Evolutionary conservation across 2,797 vertebrate species (phyloP).

Genomic region (Glyptemys insculpta): DNA sequence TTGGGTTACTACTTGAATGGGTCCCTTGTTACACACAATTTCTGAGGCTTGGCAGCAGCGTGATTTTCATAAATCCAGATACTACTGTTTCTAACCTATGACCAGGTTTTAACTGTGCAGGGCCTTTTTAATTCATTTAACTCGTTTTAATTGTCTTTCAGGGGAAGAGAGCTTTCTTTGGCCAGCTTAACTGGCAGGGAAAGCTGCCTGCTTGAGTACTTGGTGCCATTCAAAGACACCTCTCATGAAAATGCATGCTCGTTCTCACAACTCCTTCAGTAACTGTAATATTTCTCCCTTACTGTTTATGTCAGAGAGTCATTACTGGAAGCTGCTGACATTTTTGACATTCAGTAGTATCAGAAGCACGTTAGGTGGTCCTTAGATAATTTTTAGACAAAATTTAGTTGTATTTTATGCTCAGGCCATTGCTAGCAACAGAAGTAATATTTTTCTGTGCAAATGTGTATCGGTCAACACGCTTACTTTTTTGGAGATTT

Average conservation of each 20-base stretch:
- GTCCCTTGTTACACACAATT: conserved; percentile 80
- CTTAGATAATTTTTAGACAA: conserved; percentile 89
- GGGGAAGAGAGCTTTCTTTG: conserved; percentile 69
- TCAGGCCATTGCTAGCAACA: conserved; percentile 90
- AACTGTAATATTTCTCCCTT: conserved; percentile 92
- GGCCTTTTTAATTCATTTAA: conserved; percentile 81
- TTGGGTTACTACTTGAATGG: conserved; percentile 72
- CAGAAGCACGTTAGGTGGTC: conserved; percentile 95
- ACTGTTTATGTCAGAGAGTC: conserved; percentile 95
- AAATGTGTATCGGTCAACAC: conserved; percentile 33
- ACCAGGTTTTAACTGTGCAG: conserved; percentile 71
- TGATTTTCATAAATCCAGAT: conserved; percentile 78
- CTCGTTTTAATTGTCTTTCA: conserved; percentile 83
- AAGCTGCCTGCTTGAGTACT: conserved; percentile 89
- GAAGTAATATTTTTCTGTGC: conserved; percentile 75
- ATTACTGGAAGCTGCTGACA: conserved; percentile 93
- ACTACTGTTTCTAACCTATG: conserved; percentile 80
- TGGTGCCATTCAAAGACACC: conserved; percentile 86
- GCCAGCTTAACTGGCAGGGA: conserved; percentile 80
- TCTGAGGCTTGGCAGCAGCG: conserved; percentile 70
- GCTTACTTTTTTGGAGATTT: conserved; percentile 9
- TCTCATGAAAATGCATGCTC: conserved; percentile 90
- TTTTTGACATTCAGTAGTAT: conserved; percentile 87
- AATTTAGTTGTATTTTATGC: conserved; percentile 86
- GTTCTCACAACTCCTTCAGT: conserved; percentile 88